Evolutionary conservation across 2,113 vertebrate genomes (phyloP).

Genomic region (Accipiter cooperii): DNA sequence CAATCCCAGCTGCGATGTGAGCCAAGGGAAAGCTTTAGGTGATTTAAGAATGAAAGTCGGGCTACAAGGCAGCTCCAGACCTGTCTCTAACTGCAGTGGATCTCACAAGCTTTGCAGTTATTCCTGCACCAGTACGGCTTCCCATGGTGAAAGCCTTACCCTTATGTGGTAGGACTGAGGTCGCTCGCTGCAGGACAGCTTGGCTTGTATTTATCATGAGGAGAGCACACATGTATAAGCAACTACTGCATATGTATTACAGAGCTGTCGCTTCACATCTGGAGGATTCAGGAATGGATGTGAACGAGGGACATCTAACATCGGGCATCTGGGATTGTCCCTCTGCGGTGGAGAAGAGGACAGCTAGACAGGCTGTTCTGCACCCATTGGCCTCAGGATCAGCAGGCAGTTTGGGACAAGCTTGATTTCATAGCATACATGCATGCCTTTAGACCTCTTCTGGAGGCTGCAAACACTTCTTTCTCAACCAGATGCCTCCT

Average conservation of each 20-base stretch:
- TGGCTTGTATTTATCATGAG: background rate
- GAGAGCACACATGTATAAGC: background rate
- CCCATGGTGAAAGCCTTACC: background rate
- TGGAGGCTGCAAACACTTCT: background rate
- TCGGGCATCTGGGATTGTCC: background rate
- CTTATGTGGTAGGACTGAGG: background rate
- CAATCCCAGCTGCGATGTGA: background rate
- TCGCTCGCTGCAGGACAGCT: background rate
- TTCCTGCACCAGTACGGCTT: background rate
- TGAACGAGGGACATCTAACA: background rate
- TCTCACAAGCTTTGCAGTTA: background rate
- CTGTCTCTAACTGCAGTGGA: background rate
- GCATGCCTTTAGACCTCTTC: background rate
- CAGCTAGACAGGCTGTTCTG: background rate
- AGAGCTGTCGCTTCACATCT: background rate
- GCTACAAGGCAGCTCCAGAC: background rate
- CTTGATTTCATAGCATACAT: background rate
- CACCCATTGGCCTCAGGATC: background rate
- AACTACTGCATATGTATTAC: too few relatives aligned
- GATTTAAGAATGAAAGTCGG: background rate
- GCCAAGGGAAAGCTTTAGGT: background rate
- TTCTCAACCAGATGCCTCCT: background rate
- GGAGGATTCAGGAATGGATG: background rate
- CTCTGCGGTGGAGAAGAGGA: background rate
- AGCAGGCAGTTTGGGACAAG: background rate